phyloP scores from a whole-genome alignment of 2,113 vertebrate species.

The Himantopus leucocephalus region DNA sequence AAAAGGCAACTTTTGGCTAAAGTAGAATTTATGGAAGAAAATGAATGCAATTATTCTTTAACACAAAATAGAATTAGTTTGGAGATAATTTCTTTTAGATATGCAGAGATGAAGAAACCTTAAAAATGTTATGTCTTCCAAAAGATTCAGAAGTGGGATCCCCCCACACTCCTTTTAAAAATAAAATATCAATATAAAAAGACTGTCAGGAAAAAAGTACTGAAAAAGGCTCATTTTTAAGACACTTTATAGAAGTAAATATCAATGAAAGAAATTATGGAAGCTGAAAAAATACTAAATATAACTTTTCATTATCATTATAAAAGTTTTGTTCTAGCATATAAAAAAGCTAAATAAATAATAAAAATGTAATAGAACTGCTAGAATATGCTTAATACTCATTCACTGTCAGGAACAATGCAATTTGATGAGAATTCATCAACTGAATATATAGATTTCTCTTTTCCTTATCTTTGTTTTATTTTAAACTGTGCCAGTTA shows the following conservation, averaged over 20 bases:
- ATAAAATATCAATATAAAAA: not conserved
- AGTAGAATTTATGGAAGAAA: not conserved
- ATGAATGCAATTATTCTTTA: not conserved
- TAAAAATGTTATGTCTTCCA: not conserved
- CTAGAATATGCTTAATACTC: not conserved
- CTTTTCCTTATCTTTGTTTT: not conserved
- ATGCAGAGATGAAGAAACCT: not conserved
- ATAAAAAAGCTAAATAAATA: not conserved
- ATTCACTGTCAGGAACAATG: not conserved
- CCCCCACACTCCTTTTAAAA: not conserved
- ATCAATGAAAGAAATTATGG: not conserved
- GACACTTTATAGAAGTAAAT: not conserved
- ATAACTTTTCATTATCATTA: not conserved
- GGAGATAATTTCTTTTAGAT: not conserved
- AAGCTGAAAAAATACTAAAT: not conserved
- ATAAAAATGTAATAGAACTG: not conserved
- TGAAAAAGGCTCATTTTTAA: not conserved
- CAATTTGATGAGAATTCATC: not conserved
- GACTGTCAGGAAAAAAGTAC: fast-evolving
- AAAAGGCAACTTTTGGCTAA: not conserved
- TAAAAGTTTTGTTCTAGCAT: not conserved
- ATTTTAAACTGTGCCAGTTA: not conserved
- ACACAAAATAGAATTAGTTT: not conserved
- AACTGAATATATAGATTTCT: not conserved
- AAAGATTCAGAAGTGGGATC: not conserved